Evolutionary conservation across 2,113 vertebrate genomes (phyloP).

Genomic region (Labrus mixtus): DNA sequence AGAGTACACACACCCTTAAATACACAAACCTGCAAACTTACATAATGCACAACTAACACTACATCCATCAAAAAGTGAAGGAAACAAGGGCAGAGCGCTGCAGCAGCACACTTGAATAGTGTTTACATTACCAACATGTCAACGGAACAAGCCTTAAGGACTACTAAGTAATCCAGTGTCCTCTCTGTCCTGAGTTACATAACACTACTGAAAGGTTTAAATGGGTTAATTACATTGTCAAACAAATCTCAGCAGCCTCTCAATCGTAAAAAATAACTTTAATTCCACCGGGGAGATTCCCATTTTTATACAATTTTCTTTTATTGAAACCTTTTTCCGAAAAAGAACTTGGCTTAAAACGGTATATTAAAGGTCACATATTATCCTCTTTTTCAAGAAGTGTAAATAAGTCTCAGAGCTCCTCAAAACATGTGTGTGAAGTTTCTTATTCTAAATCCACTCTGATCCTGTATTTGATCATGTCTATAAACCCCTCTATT

Average conservation of each 20-base stretch:
- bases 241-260: neutral
- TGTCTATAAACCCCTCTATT: too few species aligned
- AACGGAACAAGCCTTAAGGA: neutral
- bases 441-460: too few species aligned
- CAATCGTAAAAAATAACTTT: too few species aligned
- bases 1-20: conserved; percentile 18
- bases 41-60: conserved; percentile 30
- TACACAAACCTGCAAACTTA: conserved; percentile 34
- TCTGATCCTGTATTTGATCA: too few species aligned
- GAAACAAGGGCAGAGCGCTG: neutral
- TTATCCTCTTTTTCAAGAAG: too few species aligned
- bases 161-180: neutral
- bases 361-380: too few species aligned
- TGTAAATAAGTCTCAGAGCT: too few species aligned
- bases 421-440: too few species aligned
- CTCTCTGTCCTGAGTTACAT: neutral
- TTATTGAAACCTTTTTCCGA: too few species aligned
- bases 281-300: too few species aligned
- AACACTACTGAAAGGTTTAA: neutral
- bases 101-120: neutral
- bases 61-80: conserved; percentile 2
- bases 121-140: conserved; percentile 28
- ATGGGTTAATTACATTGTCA: neutral
- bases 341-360: too few species aligned
- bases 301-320: too few species aligned